Evolutionary conservation across 2,113 vertebrate genomes (phyloP), one percentile per base, ranked within the genome.

Genomic region (Lutjanus erythropterus): DNA sequence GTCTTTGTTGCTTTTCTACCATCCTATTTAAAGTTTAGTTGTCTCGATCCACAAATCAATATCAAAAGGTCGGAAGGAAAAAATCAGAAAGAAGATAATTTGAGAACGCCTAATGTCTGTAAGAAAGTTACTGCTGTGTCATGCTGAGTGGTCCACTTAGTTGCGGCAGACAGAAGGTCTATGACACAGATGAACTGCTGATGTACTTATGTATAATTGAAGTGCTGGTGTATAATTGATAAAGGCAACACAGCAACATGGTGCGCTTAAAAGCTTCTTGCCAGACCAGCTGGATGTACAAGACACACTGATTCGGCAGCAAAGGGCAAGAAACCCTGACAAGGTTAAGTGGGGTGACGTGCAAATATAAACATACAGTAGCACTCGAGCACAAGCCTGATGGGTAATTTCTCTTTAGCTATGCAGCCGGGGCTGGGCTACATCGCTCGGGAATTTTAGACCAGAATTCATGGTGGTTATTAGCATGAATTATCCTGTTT

Each of bases 151-250:
- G 77, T 81, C 65, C 74, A 86, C 74, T 86, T 73, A 86, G 66
- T 56, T 18, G n/a, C 31, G 66, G 61, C 49, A 89, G 86, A 80
- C 82, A 74, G 73, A 72, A 71, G 81, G 78, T 84, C 69, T 90
- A 49, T 79, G 83, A 81, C 91, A 85, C 66, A 85, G 72, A 87
- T 75, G 70, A 80, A 84, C 62, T 78, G 78, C 83, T 81, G 78
- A 89, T 81, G 84, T 70, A 62, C 77, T 83, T 58, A 86, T 90
- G 75, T 90, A 93, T 89, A 86, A 91, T 86, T 86, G 71, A 91
- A 81, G 58, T 6, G 67, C 78, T 83, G 60, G 58, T 92, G 62
- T 88, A 91, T 91, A 84, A 91, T 90, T 91, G 73, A 90, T 90
- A 89, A 90, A 84, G 84, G 72, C 66, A 86, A 80, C 80, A 76